Conservation (phyloP, 2,888 invertebrate genomes). For the Melanotus villosus region DNA sequence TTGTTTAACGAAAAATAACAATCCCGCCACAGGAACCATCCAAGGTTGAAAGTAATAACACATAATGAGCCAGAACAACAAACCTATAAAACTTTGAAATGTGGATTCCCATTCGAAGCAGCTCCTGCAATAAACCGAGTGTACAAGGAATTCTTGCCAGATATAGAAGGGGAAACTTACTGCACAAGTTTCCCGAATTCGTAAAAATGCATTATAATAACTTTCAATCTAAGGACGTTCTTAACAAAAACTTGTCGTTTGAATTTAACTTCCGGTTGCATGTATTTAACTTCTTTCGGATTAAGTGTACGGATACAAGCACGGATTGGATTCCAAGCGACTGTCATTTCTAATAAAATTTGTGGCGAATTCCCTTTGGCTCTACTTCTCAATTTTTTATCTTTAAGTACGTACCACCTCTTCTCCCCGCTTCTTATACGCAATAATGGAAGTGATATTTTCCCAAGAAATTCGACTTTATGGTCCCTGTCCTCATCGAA, state of each 20-base stretch:
- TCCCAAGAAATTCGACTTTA: slow-evolving; percentile 97
- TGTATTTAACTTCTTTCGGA: slow-evolving; percentile 95
- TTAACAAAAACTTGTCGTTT: slow-evolving; percentile 94
- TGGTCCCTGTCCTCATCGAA: slow-evolving; percentile 98
- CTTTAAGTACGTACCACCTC: slow-evolving; percentile 96
- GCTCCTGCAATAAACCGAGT: slow-evolving; percentile 76
- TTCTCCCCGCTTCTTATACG: slow-evolving; percentile 91
- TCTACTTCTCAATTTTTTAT: slow-evolving; percentile 89
- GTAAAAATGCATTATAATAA: slow-evolving; percentile 89
- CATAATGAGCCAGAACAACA: slow-evolving; percentile 87
- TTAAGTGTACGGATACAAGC: slow-evolving; percentile 95
- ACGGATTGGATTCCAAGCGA: slow-evolving; percentile 93
- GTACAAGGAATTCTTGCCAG: not conserved
- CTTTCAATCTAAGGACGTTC: slow-evolving; percentile 93
- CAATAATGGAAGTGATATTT: slow-evolving; percentile 83
- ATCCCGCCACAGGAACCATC: slow-evolving; percentile 89
- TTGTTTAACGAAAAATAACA: slow-evolving; percentile 85
- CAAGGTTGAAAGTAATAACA: slow-evolving; percentile 97
- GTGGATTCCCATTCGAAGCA: slow-evolving; percentile 98
- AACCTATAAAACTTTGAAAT: slow-evolving; percentile 85
- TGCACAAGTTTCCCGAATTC: slow-evolving; percentile 93
- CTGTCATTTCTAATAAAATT: slow-evolving; percentile 91
- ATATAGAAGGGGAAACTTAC: slow-evolving; percentile 72
- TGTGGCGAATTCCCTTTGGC: slow-evolving; percentile 95
- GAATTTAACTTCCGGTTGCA: slow-evolving; percentile 95